Evolutionary conservation across 2,888 invertebrate species (phyloP), one percentile per base, ranked within the genome.

Genomic region (Germaria angustata): DNA sequence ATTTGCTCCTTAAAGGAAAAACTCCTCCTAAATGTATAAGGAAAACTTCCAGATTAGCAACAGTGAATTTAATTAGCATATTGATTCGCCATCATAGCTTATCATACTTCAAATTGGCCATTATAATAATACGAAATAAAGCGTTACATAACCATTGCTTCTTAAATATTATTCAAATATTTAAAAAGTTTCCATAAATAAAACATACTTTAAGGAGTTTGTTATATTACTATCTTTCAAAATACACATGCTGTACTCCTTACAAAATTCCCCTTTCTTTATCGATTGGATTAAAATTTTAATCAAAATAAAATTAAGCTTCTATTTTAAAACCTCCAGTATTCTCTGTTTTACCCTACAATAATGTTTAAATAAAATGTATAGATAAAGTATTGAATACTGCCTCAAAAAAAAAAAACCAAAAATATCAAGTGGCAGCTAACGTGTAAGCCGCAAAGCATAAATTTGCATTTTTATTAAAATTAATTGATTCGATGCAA

Each of bases 401-500:
- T 59, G 17, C 44, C 22, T 59, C n/a, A 13, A 2, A 41, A 53
- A 55, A 57, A 17, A 0, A n/a, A 63, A 71, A 32, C n/a, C 24
- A n/a, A 6, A 46, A 34, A 39, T 44, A 65, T 15, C 11, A 41
- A 75, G 55, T 66, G 75, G 65, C 44, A 73, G 61, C 41, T 63
- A 75, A 46, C 36, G 9, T 65, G 65, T 49, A 36, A 68, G 36
- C 66, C 22, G 53, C 28, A 63, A 57, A 46, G 17, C 41, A 34
- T 66, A 71, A 71, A 82, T 82, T 82, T 82, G 66, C 82, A 82
- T 83, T 83, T 80, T 83, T 77, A 83, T 80, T 80, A 80, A 83
- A 83, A 83, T 77, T 80, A 83, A 80, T 83, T 80, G 80, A 83
- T 83, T 80, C 80, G 76, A 80, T 83, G 77, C 72, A 83, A 83